phyloP scores from a whole-genome alignment of 1,140 invertebrate species.

The Sitophilus oryzae region DNA sequence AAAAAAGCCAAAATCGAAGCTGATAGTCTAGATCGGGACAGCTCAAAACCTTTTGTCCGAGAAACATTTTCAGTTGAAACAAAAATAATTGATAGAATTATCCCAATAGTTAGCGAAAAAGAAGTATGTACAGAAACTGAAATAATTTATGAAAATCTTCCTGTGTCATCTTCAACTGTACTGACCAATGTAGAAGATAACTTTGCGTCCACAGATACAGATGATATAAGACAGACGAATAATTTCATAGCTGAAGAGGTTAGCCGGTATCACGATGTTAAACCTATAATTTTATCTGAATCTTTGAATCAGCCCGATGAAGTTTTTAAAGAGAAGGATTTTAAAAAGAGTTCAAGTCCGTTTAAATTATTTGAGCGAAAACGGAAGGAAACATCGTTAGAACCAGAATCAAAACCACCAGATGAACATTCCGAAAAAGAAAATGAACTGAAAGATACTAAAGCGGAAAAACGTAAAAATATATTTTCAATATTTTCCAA shows the following conservation, averaged over 20 bases:
- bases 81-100: slow-evolving; percentile 13
- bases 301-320: too few relatives aligned
- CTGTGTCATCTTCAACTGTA: slow-evolving; percentile 8
- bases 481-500: slow-evolving; percentile 18
- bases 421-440: slow-evolving; percentile 17
- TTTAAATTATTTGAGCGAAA: slow-evolving; percentile 20
- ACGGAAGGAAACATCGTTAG: slow-evolving; percentile 14
- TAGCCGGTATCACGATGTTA: slow-evolving; percentile 12
- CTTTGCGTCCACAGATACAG: background rate
- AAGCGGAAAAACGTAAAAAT: slow-evolving; percentile 11
- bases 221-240: background rate
- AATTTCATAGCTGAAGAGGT: slow-evolving; percentile 23
- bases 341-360: slow-evolving; percentile 23
- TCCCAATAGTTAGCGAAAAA: slow-evolving; percentile 7
- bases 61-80: slow-evolving; percentile 17
- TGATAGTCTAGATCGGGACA: slow-evolving; percentile 11
- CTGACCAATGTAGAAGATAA: background rate
- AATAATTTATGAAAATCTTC: slow-evolving; percentile 18
- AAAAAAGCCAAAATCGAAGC: slow-evolving; percentile 14
- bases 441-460: background rate
- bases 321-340: slow-evolving; percentile 7
- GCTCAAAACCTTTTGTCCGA: slow-evolving; percentile 16
- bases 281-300: too few relatives aligned
- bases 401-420: background rate
- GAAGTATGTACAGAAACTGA: slow-evolving; percentile 16